These are phyloP conservation scores for Erpobdella octoculata DNA, from an alignment of 2,888 invertebrate species.

Conservation along the genomic window DNA sequence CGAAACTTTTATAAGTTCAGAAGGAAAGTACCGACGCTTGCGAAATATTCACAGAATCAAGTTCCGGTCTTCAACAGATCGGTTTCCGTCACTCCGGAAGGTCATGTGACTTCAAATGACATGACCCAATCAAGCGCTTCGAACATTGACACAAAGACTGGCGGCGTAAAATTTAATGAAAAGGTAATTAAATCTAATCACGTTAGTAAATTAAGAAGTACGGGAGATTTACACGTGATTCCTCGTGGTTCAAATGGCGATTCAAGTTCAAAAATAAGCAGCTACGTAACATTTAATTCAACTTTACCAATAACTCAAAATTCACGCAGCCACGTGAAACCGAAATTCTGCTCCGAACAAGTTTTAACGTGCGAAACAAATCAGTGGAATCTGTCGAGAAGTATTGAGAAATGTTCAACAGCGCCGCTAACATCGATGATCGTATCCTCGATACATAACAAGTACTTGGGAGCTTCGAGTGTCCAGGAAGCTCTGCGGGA, in stretches of 20 bases:
- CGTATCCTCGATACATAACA: constrained; percentile 3
- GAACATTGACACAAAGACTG: too few relatives aligned
- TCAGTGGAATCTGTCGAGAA: not conserved
- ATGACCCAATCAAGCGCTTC: too few relatives aligned
- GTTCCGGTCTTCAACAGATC: too few relatives aligned
- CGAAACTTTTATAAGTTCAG: too few relatives aligned
- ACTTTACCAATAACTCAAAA: too few relatives aligned
- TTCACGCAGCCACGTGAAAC: not conserved
- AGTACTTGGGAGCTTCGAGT: not conserved
- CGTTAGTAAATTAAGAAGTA: too few relatives aligned
- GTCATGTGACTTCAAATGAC: too few relatives aligned
- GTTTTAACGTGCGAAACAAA: not conserved
- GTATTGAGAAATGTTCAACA: not conserved
- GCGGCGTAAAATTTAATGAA: too few relatives aligned
- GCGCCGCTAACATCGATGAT: not conserved
- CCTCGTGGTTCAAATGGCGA: not conserved
- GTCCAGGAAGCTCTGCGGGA: constrained; percentile 1
- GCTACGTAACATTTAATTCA: not conserved
- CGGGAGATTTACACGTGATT: not conserved
- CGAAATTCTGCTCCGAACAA: not conserved
- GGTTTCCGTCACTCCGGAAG: too few relatives aligned
- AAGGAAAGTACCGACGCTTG: too few relatives aligned
- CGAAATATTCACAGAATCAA: too few relatives aligned
- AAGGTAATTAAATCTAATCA: too few relatives aligned
- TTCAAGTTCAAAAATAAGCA: not conserved